A percentile compares a stretch with the other conserved stretches of the same genome.
These are phyloP conservation scores for Ypsolopha scabrella DNA, from an alignment of 2,888 invertebrate genomes.

Conservation along the genomic window DNA sequence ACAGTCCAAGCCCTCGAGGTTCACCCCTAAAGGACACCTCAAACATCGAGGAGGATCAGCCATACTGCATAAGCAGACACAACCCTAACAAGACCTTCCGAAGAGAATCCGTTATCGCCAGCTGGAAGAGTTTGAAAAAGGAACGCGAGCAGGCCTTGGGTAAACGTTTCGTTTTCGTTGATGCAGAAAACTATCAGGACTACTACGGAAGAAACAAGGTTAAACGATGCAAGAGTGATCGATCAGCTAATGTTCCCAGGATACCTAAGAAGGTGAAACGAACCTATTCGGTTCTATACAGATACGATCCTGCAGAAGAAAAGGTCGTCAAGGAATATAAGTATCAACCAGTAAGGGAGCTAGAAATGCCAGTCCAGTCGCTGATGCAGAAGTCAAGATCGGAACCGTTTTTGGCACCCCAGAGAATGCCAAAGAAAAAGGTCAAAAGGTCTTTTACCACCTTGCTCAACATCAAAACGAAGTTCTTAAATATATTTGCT, in stretches of 20 bases:
- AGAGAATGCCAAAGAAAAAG: slow-evolving; percentile 51
- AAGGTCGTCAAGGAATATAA: slow-evolving; percentile 62
- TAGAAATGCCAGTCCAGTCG: slow-evolving; percentile 20
- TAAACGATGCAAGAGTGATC: slow-evolving; percentile 60
- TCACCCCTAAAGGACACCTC: slow-evolving; percentile 61
- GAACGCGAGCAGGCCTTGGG: slow-evolving; percentile 61
- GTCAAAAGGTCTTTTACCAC: slow-evolving; percentile 61
- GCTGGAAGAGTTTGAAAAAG: slow-evolving; percentile 62
- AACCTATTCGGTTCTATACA: slow-evolving; percentile 57
- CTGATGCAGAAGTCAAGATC: slow-evolving; percentile 44
- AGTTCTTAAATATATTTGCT: slow-evolving; percentile 57
- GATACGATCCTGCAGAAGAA: slow-evolving; percentile 56
- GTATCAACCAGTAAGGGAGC: slow-evolving; percentile 44
- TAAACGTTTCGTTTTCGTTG: slow-evolving; percentile 52
- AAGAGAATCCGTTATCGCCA: slow-evolving; percentile 61
- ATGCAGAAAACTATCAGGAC: slow-evolving; percentile 53
- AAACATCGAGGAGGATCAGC: slow-evolving; percentile 51
- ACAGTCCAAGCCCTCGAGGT: slow-evolving; percentile 52
- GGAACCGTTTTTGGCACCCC: slow-evolving; percentile 50
- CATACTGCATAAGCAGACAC: slow-evolving; percentile 59
- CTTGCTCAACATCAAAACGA: slow-evolving; percentile 55
- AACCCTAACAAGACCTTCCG: slow-evolving; percentile 64
- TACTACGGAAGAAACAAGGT: slow-evolving; percentile 59
- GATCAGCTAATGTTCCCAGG: slow-evolving; percentile 36
- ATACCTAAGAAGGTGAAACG: slow-evolving; percentile 55